phyloP scores from a whole-genome alignment of 2,888 invertebrate genomes.

The Euplagia quadripunctaria region DNA sequence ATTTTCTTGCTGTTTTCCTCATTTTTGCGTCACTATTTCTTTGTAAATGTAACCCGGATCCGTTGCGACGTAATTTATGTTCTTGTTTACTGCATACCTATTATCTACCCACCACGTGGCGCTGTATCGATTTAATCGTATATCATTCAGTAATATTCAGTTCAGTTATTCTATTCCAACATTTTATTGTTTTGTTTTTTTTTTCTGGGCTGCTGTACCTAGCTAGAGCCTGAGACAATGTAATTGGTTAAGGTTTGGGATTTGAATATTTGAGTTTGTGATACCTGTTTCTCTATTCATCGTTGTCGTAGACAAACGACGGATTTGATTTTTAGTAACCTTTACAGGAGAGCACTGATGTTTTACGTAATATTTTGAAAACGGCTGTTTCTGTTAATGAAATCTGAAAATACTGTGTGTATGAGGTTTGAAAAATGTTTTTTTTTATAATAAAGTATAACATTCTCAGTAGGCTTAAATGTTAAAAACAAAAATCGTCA shows the following conservation, averaged over 20 bases:
- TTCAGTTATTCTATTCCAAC: neutral
- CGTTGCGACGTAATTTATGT: constrained; percentile 25
- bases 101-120: constrained; percentile 21
- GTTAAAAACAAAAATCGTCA: no score
- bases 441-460: no score
- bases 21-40: constrained; percentile 14
- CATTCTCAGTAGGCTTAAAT: no score
- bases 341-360: no score
- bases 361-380: no score
- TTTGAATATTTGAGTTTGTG: neutral
- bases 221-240: neutral
- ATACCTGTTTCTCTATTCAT: neutral
- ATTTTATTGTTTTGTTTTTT: neutral
- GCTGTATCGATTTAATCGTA: constrained; percentile 10
- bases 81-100: constrained; percentile 25
- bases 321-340: no score
- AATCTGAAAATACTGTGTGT: no score
- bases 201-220: neutral
- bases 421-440: no score
- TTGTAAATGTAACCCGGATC: constrained; percentile 21
- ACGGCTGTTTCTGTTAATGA: no score
- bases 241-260: neutral
- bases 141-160: neutral
- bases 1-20: constrained; percentile 5
- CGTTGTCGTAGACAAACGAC: no score